Conservation (phyloP, 2,888 invertebrate species). For the Athalia rosae region DNA sequence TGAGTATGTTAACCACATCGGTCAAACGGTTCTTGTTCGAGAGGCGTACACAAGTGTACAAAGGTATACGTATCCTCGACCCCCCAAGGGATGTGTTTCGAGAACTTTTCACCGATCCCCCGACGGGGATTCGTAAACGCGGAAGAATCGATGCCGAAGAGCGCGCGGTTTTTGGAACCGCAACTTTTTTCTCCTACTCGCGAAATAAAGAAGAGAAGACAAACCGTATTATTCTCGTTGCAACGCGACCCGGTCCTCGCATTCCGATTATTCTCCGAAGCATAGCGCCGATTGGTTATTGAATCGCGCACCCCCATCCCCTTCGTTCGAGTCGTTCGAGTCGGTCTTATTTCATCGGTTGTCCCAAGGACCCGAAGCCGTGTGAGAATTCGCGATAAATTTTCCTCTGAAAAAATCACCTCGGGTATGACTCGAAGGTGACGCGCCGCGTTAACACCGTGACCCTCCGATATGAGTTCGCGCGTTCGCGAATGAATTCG, state of each 20-base stretch:
- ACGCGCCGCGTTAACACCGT: slow-evolving; percentile 44
- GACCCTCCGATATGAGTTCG: slow-evolving; percentile 42
- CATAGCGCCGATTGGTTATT: no score
- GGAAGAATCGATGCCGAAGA: slow-evolving; percentile 23
- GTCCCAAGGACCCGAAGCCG: background rate
- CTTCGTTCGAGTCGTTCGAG: no score
- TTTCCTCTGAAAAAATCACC: background rate
- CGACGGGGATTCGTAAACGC: slow-evolving; percentile 28
- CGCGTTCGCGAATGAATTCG: slow-evolving; percentile 20
- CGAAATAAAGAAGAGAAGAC: background rate
- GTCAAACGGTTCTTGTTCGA: slow-evolving; percentile 36
- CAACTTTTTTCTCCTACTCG: slow-evolving; percentile 19
- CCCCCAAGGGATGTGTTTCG: slow-evolving; percentile 43
- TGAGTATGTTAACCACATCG: slow-evolving; percentile 44
- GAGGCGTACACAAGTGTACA: slow-evolving; percentile 29
- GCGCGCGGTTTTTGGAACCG: background rate
- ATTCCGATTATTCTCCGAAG: no score
- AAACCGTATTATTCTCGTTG: no score
- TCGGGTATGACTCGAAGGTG: slow-evolving; percentile 34
- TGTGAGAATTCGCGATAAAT: no score
- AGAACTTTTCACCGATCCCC: slow-evolving; percentile 40
- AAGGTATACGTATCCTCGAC: background rate
- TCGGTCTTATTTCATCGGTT: background rate
- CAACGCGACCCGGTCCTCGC: no score
- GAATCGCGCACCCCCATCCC: no score